phyloP scores from a whole-genome alignment of 2,888 invertebrate species.

The Melinaea menophilus region DNA sequence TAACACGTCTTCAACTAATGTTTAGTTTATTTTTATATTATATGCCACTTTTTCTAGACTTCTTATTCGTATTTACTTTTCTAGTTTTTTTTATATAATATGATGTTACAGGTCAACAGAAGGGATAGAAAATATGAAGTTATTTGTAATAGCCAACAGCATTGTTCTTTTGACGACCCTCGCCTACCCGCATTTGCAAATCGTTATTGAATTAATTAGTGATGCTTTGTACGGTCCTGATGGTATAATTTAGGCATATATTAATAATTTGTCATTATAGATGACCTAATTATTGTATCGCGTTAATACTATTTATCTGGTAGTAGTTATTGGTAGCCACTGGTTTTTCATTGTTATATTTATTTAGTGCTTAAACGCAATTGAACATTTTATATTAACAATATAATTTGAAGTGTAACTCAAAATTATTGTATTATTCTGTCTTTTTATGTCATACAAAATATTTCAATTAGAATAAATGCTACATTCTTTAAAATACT shows the following conservation, averaged over 20 bases:
- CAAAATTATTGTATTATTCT: too few relatives aligned
- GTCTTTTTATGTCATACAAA: too few relatives aligned
- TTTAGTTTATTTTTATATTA: too few relatives aligned
- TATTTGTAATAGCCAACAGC: constrained; percentile 89
- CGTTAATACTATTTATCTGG: background rate
- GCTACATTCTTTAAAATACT: too few relatives aligned
- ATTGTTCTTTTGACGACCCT: constrained; percentile 83
- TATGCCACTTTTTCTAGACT: too few relatives aligned
- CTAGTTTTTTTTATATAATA: constrained; percentile 28
- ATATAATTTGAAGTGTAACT: too few relatives aligned
- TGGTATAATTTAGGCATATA: constrained; percentile 15
- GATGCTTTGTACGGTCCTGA: constrained; percentile 69
- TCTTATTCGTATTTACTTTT: background rate
- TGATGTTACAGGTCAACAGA: constrained; percentile 72
- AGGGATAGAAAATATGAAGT: constrained; percentile 85
- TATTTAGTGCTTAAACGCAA: background rate
- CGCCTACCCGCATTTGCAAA: constrained; percentile 84
- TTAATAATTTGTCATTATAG: background rate
- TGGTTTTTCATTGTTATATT: background rate
- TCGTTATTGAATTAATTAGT: constrained; percentile 71
- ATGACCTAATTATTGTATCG: background rate
- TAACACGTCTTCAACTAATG: too few relatives aligned
- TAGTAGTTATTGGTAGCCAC: background rate
- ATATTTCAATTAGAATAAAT: too few relatives aligned
- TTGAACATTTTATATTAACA: too few relatives aligned